Base-by-base conservation (phyloP, 2,888 invertebrate species). In the Abscondita cerata region DNA sequence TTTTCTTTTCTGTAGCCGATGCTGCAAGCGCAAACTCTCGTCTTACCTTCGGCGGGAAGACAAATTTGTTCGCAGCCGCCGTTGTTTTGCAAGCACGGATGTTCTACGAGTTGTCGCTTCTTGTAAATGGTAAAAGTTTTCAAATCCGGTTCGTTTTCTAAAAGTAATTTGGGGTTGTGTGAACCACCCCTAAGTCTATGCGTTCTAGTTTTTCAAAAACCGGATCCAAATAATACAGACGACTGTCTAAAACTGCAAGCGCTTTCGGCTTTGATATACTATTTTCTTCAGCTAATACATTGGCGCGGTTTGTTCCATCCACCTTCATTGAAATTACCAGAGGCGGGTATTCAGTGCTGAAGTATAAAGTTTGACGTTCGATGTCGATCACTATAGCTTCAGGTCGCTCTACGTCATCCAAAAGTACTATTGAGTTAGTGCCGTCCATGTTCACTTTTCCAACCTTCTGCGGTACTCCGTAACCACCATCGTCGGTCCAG, bases 11-110 rank as follows among this genome's bases (percentile, higher is more conserved):
- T 87, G 76, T 92, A 96, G 0, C 98, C 98, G 46, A 95, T 87
- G 25, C 95, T 92, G 75, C 99, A 99, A 1, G 91, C 88, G 76
- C 99, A 99, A 0, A 87, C 86, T 38, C 92, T 83, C 0, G 90
- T 87, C 0, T 89, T 88, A 0, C 87, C 87, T n/a, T 89, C 88
- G 5, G 88, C 85, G 0, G 98, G 97, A 15, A 99, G 86, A 78
- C 99, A 99, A 31, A 99, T 86, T 71, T 99, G 98, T 65, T 92
- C 92, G 80, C 99, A 99, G 1, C 92, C 94, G 0, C 98, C 98
- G 73, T 98, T 97, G 69, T 87, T 89, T 25, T 83, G 85, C 41
- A 90, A 82, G 77, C 97, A 96, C 0, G 95, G 95, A 80, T 97
- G 96, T 66, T 90, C 89, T 44, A 88, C 85, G 73, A 86, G 87